phyloP scores from a whole-genome alignment of 2,797 vertebrate species.

The Oryzias dopingdopingensis region DNA sequence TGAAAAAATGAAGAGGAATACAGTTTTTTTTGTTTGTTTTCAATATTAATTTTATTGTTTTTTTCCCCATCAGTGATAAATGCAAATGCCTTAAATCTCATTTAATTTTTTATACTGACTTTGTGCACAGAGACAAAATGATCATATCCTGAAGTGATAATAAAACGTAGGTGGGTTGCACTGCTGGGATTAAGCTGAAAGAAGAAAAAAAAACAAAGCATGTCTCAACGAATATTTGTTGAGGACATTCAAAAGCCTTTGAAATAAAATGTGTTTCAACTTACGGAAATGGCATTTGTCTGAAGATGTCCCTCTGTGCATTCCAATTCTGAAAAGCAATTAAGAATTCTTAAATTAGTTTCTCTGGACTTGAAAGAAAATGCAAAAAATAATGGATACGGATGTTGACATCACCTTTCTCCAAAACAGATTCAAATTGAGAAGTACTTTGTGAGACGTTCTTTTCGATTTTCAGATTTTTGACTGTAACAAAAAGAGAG shows the following conservation, averaged over 20 bases:
- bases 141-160: conserved; percentile 88
- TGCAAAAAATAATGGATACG: background rate
- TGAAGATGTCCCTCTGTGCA: conserved; percentile 88
- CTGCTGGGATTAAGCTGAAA: conserved; percentile 81
- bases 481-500: conserved; percentile 73
- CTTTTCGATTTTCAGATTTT: conserved; percentile 85
- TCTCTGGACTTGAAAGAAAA: background rate
- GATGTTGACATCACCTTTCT: conserved; percentile 80
- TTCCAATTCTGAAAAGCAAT: conserved; percentile 79
- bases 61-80: too few species aligned
- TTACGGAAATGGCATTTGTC: conserved; percentile 85
- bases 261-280: conserved; percentile 46
- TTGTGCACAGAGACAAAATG: conserved; percentile 91
- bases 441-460: conserved; percentile 78
- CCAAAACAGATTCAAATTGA: conserved; percentile 82
- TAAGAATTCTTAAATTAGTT: conserved; percentile 11
- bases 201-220: conserved; percentile 13
- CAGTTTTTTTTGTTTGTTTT: conserved; percentile 13
- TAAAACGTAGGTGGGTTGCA: conserved; percentile 86
- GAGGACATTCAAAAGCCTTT: background rate
- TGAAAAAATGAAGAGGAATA: conserved; percentile 16
- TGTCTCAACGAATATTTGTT: conserved; percentile 2
- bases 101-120: conserved; percentile 64
- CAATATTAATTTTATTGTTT: too few species aligned
- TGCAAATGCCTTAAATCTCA: too few species aligned